phyloP scores from a whole-genome alignment of 2,113 vertebrate species.

The Dendrocopos noguchii region DNA sequence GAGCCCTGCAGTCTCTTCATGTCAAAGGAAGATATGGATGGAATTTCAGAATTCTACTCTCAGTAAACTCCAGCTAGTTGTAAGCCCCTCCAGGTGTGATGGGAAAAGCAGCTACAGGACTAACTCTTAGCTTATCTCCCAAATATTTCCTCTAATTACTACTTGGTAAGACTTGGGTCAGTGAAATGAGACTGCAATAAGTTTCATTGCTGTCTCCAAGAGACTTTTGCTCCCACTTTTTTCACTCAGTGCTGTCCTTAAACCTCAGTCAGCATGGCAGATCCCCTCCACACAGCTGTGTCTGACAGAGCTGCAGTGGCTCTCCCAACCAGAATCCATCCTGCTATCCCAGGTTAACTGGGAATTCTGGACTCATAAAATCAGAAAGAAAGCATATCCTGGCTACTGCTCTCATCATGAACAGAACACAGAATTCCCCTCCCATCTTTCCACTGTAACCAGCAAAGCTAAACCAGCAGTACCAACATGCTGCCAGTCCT shows the following conservation, averaged over 20 bases:
- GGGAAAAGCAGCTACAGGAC: neutral
- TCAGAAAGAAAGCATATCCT: neutral
- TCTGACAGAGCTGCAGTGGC: neutral
- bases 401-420: neutral
- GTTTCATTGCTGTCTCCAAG: neutral
- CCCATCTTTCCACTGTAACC: neutral
- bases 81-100: neutral
- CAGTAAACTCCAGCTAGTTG: constrained; percentile 21
- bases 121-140: constrained; percentile 21
- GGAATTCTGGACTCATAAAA: constrained; percentile 7
- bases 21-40: neutral
- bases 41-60: neutral
- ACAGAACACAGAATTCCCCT: neutral
- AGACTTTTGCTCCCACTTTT: constrained; percentile 25
- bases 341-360: constrained; percentile 1
- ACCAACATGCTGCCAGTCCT: neutral
- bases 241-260: constrained; percentile 36
- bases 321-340: neutral
- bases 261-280: constrained; percentile 9
- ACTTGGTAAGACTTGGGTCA: constrained; percentile 12
- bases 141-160: constrained; percentile 45
- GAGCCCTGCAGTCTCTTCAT: neutral
- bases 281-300: neutral
- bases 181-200: constrained; percentile 11
- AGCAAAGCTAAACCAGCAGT: neutral